Evolutionary conservation across 2,113 vertebrate species (phyloP), one percentile per base, ranked within the genome.

Genomic region (Ranitomeya imitator): DNA sequence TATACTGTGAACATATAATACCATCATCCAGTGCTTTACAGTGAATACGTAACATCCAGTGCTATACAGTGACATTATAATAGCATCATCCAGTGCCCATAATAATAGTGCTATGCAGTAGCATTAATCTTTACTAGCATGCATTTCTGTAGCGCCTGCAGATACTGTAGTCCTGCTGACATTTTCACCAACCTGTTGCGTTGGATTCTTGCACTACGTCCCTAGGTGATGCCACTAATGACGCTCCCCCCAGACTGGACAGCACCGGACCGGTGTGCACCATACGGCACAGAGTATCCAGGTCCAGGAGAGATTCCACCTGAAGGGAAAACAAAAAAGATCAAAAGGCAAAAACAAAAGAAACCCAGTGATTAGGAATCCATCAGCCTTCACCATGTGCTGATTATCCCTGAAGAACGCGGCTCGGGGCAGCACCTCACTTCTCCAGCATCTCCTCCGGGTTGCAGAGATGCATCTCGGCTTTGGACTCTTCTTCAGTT

Each of bases 161-260:
- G 31, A 73, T 73, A 6, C 69, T 74, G 71, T 18, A 45, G 31
- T 19, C 14, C 31, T 74, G 71, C 37, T 51, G 13, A 45, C 31
- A 37, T 74, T 0, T 7, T 74, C 1, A 88, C 90, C 55, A 81
- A 91, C 90, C 90, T 80, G 85, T 60, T 59, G 0, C 19, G 15
- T 18, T 23, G 51, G 74, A 45, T 16, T 69, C 12, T 65, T 60
- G 23, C 13, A 11, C 0, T 7, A 10, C 2, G n/a, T 60, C 26
- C 18, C 74, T 80, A 73, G 63, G n/a, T 77, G 55, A 78, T 69
- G 10, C n/a, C 67, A 23, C 6, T n/a, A 85, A 86, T 61, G 14
- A 54, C 14, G 37, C 15, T 5, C 51, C 78, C 7, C 51, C 78
- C 59, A 89, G 37, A 26, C 15, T n/a, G 60, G 71, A 60, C 18